A percentile compares a stretch with the other conserved stretches of the same genome.
Conservation (phyloP, 1,140 invertebrate species). For the Daktulosphaira vitifoliae region DNA sequence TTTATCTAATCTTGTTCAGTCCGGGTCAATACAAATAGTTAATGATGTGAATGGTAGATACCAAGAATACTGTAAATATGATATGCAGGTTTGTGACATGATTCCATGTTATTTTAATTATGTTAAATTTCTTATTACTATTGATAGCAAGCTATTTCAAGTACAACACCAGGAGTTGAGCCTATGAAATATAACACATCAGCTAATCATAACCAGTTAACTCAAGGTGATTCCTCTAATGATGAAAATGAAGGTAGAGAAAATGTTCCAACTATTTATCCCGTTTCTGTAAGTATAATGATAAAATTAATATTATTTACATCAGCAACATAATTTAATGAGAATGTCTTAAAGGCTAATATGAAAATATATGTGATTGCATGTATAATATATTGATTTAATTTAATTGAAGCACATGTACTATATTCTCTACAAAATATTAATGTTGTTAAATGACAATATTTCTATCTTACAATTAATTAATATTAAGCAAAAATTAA, state of each 20-base stretch:
- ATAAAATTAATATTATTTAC: too few relatives aligned
- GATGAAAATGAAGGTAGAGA: slow-evolving; percentile 28
- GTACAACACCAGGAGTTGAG: slow-evolving; percentile 23
- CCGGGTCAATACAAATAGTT: slow-evolving; percentile 49
- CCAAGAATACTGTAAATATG: slow-evolving; percentile 49
- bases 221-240: slow-evolving; percentile 25
- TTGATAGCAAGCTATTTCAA: slow-evolving; percentile 7
- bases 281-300: slow-evolving; percentile 17
- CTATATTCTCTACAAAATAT: too few relatives aligned
- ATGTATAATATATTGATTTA: too few relatives aligned
- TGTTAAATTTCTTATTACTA: background rate
- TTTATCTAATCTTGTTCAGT: slow-evolving; percentile 46
- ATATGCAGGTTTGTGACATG: slow-evolving; percentile 42
- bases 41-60: slow-evolving; percentile 45
- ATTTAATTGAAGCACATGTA: too few relatives aligned
- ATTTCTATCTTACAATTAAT: too few relatives aligned
- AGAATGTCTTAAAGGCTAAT: too few relatives aligned
- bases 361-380: too few relatives aligned
- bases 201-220: background rate
- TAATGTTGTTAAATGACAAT: too few relatives aligned
- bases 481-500: too few relatives aligned
- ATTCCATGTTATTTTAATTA: background rate
- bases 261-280: slow-evolving; percentile 29
- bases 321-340: too few relatives aligned
- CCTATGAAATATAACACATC: slow-evolving; percentile 11